These are phyloP conservation scores for Augochlora pura DNA, from an alignment of 1,140 invertebrate species.

Conservation along the genomic window DNA sequence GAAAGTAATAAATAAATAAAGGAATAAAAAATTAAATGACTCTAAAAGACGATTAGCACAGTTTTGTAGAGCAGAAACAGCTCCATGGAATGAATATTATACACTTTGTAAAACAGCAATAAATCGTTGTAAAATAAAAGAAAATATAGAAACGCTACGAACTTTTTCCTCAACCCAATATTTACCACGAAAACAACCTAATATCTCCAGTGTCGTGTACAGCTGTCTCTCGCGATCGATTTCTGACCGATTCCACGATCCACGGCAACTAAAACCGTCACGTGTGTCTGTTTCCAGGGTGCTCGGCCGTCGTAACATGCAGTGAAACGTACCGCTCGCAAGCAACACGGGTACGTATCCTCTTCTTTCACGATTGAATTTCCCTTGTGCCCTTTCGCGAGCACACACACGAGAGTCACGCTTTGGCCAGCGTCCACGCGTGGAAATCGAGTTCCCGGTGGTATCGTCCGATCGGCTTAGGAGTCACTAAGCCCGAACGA, in stretches of 20 bases:
- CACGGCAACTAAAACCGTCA: background rate
- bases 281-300: background rate
- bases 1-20: no score
- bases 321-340: background rate
- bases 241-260: background rate
- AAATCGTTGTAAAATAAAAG: no score
- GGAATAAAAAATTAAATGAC: no score
- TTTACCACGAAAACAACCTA: no score
- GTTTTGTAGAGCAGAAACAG: no score
- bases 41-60: no score
- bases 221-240: no score
- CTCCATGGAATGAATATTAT: no score
- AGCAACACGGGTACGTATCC: background rate
- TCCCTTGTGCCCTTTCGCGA: background rate
- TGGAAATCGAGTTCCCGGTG: background rate
- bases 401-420: background rate
- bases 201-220: no score
- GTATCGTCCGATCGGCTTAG: slow-evolving; percentile 30
- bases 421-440: background rate
- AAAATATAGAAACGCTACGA: no score
- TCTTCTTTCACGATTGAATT: background rate
- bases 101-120: no score
- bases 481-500: slow-evolving; percentile 29
- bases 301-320: background rate
- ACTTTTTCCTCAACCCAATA: no score